A percentile compares a stretch with the other conserved stretches of the same genome.
Evolutionary conservation across 2,888 invertebrate genomes (phyloP).

Genomic region (Acrocera orbiculus): DNA sequence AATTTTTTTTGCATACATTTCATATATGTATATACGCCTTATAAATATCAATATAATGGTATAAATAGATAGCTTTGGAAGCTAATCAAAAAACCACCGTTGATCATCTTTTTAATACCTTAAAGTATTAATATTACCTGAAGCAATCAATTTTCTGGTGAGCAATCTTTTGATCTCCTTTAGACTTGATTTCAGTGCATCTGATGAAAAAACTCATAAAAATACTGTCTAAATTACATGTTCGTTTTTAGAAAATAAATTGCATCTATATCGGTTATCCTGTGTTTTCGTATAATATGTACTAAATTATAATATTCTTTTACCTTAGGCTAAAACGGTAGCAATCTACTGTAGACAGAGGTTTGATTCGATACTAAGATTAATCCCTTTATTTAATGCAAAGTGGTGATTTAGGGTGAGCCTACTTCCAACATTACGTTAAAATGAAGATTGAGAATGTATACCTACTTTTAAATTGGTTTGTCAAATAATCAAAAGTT

Average conservation of each 20-base stretch:
- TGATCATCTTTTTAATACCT: background rate
- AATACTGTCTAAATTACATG: slow-evolving; percentile 13
- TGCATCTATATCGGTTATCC: slow-evolving; percentile 12
- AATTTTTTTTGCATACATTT: too few species aligned
- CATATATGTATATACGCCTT: too few species aligned
- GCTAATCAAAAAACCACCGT: too few species aligned
- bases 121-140: slow-evolving; percentile 8
- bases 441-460: too few species aligned
- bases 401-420: slow-evolving; percentile 11
- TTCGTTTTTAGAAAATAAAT: slow-evolving; percentile 12
- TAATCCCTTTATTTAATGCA: slow-evolving; percentile 11
- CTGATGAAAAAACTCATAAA: slow-evolving; percentile 10
- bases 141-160: slow-evolving; percentile 11
- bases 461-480: too few species aligned
- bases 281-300: slow-evolving; percentile 12
- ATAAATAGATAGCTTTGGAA: too few species aligned
- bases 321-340: slow-evolving; percentile 12
- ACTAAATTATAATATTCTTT: slow-evolving; percentile 13
- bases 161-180: too few species aligned
- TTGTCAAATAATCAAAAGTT: too few species aligned
- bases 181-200: background rate
- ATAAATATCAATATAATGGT: too few species aligned
- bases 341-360: slow-evolving; percentile 11
- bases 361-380: slow-evolving; percentile 10
- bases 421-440: too few species aligned